phyloP scores from a whole-genome alignment of 2,888 invertebrate species.

The Calameuta filiformis region DNA sequence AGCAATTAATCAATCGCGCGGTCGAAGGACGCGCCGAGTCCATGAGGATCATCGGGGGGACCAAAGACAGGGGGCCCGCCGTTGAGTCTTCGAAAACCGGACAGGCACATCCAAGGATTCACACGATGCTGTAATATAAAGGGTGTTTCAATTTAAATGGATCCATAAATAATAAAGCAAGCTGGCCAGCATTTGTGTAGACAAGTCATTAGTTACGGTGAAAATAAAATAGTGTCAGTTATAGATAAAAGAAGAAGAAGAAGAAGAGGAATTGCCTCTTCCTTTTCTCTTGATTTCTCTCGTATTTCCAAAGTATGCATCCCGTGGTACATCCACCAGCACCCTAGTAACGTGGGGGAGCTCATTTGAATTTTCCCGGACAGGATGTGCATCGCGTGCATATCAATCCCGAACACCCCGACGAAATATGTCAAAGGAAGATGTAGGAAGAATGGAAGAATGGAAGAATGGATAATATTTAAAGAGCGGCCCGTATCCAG shows the following conservation, averaged over 20 bases:
- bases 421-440: slow-evolving; percentile 39
- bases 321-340: background rate
- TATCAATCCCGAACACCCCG: slow-evolving; percentile 56
- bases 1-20: background rate
- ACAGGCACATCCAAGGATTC: background rate
- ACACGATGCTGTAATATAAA: background rate
- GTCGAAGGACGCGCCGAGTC: background rate
- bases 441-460: slow-evolving; percentile 21
- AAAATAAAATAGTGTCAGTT: background rate
- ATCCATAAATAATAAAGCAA: background rate
- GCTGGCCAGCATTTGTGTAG: background rate
- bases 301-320: background rate
- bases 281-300: background rate
- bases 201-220: background rate
- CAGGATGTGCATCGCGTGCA: slow-evolving; percentile 61
- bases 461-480: background rate
- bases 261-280: background rate
- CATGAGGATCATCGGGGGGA: background rate
- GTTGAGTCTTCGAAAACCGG: background rate
- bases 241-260: background rate
- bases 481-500: slow-evolving; percentile 49
- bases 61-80: background rate
- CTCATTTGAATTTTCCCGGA: slow-evolving; percentile 55
- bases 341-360: background rate
- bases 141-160: background rate